phyloP scores from a whole-genome alignment of 2,888 invertebrate species.

The Sinotaia quadrata region DNA sequence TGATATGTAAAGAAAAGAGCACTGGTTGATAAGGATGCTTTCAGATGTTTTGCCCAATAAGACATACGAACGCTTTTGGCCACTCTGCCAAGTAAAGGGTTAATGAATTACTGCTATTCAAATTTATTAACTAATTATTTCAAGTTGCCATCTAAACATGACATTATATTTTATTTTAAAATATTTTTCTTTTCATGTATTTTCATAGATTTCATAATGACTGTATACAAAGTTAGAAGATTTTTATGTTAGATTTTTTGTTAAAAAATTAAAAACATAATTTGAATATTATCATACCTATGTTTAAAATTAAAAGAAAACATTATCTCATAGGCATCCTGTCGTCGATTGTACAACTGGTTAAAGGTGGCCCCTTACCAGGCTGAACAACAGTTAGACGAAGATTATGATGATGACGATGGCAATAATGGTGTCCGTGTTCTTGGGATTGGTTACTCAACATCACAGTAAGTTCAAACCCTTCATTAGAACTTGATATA shows the following conservation, averaged over 20 bases:
- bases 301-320: too few species aligned
- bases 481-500: too few species aligned
- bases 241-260: not conserved
- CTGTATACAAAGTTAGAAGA: too few species aligned
- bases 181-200: not conserved
- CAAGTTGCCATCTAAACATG: too few species aligned
- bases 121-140: too few species aligned
- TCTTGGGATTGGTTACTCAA: constrained; percentile 84
- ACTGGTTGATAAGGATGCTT: too few species aligned
- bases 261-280: not conserved
- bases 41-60: too few species aligned
- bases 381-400: constrained; percentile 81
- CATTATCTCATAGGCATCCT: constrained; percentile 78
- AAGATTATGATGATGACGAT: constrained; percentile 85
- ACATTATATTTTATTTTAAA: too few species aligned
- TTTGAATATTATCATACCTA: constrained; percentile 1
- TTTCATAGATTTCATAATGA: not conserved
- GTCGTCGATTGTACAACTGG: constrained; percentile 90
- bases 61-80: too few species aligned
- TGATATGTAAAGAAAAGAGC: too few species aligned
- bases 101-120: too few species aligned
- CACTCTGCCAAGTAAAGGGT: too few species aligned
- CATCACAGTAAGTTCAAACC: constrained; percentile 59
- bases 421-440: constrained; percentile 86
- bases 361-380: constrained; percentile 89